phyloP scores from a whole-genome alignment of 2,797 vertebrate species.

The Lagorchestes hirsutus region DNA sequence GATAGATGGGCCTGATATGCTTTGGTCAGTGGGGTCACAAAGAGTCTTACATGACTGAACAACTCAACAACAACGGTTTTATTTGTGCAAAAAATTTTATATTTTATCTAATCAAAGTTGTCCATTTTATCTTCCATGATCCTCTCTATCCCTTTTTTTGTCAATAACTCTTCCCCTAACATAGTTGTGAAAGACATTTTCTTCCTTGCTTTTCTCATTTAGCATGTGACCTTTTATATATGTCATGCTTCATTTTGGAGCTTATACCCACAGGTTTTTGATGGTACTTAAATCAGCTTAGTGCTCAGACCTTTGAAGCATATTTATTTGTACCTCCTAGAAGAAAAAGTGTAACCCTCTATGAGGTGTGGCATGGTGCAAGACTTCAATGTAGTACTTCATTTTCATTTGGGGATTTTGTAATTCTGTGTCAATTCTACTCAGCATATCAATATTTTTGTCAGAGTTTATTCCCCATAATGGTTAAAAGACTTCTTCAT shows the following conservation, averaged over 20 bases:
- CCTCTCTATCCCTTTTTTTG: not conserved
- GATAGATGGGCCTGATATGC: too few relatives aligned
- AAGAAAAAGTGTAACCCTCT: not conserved
- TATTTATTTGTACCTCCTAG: not conserved
- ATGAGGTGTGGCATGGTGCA: too few relatives aligned
- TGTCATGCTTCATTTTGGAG: not conserved
- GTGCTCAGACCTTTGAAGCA: not conserved
- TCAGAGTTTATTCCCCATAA: not conserved
- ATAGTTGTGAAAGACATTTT: not conserved
- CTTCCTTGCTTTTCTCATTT: not conserved
- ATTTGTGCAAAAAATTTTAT: not conserved
- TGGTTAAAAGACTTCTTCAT: not conserved
- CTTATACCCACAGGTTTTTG: not conserved
- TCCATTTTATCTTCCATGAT: not conserved
- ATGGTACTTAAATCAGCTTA: not conserved
- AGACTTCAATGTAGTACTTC: not conserved
- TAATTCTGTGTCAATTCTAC: not conserved
- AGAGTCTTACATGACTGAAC: too few relatives aligned
- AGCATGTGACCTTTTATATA: not conserved
- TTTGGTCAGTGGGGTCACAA: too few relatives aligned
- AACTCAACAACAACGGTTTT: too few relatives aligned
- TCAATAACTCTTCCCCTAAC: not conserved
- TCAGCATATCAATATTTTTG: not conserved
- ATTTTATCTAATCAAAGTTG: not conserved
- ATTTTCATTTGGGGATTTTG: not conserved